Percentiles rank a stretch among this genome's conserved stretches.
These are phyloP conservation scores for Melieria picta DNA, from an alignment of 2,888 invertebrate genomes.

Conservation along the genomic window DNA sequence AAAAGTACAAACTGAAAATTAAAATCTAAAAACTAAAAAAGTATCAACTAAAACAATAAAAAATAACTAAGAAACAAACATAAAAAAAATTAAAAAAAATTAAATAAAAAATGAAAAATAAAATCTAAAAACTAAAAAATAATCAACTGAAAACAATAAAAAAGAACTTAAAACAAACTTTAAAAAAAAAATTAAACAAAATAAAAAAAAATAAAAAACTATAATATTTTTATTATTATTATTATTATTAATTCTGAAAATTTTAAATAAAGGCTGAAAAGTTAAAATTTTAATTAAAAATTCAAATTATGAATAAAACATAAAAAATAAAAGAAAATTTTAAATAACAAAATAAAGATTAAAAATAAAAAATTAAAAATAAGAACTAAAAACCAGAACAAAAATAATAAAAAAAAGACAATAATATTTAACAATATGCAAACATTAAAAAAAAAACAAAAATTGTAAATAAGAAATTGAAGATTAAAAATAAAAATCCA, in stretches of 20 bases:
- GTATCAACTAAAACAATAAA: not conserved
- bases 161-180: not conserved
- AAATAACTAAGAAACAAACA: not conserved
- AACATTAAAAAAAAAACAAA: too few relatives aligned
- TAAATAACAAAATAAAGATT: not conserved
- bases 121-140: not conserved
- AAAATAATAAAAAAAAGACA: too few relatives aligned
- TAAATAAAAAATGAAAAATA: not conserved
- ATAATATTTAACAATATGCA: too few relatives aligned
- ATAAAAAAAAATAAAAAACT: not conserved
- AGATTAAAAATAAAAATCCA: too few relatives aligned
- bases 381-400: not conserved
- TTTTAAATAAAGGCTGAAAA: not conserved
- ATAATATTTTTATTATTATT: too few relatives aligned
- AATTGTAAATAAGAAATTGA: too few relatives aligned
- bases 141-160: not conserved
- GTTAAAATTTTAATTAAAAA: too few relatives aligned
- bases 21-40: too few relatives aligned
- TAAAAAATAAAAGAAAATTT: too few relatives aligned
- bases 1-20: too few relatives aligned
- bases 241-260: too few relatives aligned
- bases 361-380: not conserved
- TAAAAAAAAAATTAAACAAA: not conserved
- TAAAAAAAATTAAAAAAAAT: not conserved
- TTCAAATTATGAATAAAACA: not conserved